Evolutionary conservation across 2,113 vertebrate species (phyloP), one percentile per base, ranked within the genome.

Genomic region (Eulacestoma nigropectus): DNA sequence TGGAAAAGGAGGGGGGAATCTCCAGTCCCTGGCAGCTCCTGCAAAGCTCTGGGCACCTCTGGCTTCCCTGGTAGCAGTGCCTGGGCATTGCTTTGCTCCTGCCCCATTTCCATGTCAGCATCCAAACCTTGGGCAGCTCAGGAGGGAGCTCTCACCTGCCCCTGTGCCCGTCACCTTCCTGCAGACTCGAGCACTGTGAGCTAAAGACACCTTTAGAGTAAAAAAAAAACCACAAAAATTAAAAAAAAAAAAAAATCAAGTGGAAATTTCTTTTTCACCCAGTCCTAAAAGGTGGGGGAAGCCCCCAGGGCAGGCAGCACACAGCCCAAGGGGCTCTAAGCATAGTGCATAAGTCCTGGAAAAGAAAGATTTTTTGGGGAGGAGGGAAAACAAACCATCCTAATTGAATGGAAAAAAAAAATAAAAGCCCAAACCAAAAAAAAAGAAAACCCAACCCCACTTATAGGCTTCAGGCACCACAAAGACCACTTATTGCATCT

Each of bases 391-490:
- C 32, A 59, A 90, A 68, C 6, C 32, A 69, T 67, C 20, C 26
- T 46, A 62, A 57, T 29, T 21, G 33, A 93, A 93, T 5, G 20
- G 52, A 2, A 16, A 46, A 50, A 73, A 73, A 70, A 32, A 26
- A 11, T 16, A 47, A 62, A 63, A 62, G 21, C 3, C 16, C 79
- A 46, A 75, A 85, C 7, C 4, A 17, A 25, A 44, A 39, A 39
- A 46, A 39, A 11, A 19, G 14, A 39, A 69, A 49, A 60, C 35
- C 67, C 85, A 91, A 81, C 78, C 81, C 67, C 72, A 67, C 56
- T 93, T 95, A 96, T 55, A 97, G 97, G 96, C 85, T 97, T 96
- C 89, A 94, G 95, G 96, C 84, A 89, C 92, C 82, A 84, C 35
- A 0, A 96, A 94, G 96, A 97, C 75, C 91, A 77, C 93, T 94